phyloP scores from a whole-genome alignment of 2,113 vertebrate genomes.

The Larimichthys crocea region DNA sequence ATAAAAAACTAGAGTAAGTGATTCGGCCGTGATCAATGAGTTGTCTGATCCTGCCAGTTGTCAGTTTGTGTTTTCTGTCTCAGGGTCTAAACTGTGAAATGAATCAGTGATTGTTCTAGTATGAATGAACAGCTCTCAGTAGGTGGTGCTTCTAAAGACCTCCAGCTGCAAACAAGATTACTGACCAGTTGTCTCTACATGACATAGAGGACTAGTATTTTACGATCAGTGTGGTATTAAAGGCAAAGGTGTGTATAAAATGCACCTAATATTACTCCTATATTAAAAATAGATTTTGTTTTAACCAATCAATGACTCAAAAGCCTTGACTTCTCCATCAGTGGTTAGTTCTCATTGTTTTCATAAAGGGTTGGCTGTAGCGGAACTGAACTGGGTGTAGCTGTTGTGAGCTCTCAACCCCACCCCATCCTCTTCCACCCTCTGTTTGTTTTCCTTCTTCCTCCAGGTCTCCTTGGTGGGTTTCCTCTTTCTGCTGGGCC shows the following conservation, averaged over 20 bases:
- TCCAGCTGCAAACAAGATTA: not conserved
- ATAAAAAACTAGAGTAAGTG: not conserved
- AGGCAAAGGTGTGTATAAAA: not conserved
- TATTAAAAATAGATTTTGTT: not conserved
- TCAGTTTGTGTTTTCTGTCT: not conserved
- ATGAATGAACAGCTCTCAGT: not conserved
- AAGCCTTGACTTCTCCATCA: constrained; percentile 40
- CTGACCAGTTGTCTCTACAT: not conserved
- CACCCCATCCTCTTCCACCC: constrained; percentile 79
- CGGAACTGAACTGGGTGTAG: constrained; percentile 80
- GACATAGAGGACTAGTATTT: not conserved
- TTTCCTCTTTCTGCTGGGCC: constrained; percentile 95
- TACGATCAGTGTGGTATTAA: not conserved
- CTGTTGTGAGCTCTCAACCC: constrained; percentile 65
- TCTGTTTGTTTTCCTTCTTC: constrained; percentile 82
- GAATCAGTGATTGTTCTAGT: not conserved
- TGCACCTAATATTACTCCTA: not conserved
- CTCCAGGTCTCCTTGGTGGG: constrained; percentile 96
- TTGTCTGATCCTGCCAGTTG: not conserved
- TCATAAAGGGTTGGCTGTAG: constrained; percentile 72
- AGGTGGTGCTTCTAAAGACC: not conserved
- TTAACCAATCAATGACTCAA: constrained; percentile 7
- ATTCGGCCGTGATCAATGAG: not conserved
- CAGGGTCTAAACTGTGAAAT: not conserved
- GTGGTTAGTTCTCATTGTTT: constrained; percentile 64